Evolutionary conservation across 1,140 invertebrate genomes (phyloP), one percentile per base, ranked within the genome.

Genomic region (Zaprionus ornatus): DNA sequence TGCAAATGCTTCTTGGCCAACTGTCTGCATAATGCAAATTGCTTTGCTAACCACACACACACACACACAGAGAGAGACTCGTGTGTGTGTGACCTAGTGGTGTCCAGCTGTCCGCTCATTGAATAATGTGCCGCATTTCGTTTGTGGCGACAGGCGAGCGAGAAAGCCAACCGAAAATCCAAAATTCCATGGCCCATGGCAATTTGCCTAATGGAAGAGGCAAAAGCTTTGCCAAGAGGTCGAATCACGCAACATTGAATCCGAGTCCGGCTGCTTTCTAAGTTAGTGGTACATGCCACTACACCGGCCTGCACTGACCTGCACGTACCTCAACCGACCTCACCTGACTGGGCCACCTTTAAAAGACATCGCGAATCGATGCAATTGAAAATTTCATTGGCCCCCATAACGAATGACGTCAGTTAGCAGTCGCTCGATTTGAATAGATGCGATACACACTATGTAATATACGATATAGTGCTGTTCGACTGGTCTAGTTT

Each of bases 131-230:
- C 69, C 69, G 74, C 74, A 77, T 66, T 72, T 73, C 63, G 69
- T 67, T 73, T 77, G 74, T 73, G 69, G 74, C 74, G 42, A 76
- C 60, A 72, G n/a, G 40, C 52, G 54, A 56, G 32, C 27, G 19
- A 66, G 17, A 66, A 45, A 13, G n/a, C 57, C 15, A 62, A 70
- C 57, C 35, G 17, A 19, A 40, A 40, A 37, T 15, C 35, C 19
- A 25, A 42, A 40, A 56, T 59, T 54, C 29, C 57, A 37, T 52
- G 56, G 35, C 50, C 37, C 84, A 68, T 78, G 70, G 85, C 78
- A 88, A 87, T 87, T 90, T 87, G 74, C 74, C 76, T 87, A 87
- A 87, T 87, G 84, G 80, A 84, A 88, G 19, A 19, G 19, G 29
- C 23, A 17, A 17, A 42, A n/a, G 15, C 27, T 61, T 56, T 66